A percentile compares a stretch with the other conserved stretches of the same genome.
phyloP scores from a whole-genome alignment of 2,113 vertebrate genomes.

The Triplophysa rosa region DNA sequence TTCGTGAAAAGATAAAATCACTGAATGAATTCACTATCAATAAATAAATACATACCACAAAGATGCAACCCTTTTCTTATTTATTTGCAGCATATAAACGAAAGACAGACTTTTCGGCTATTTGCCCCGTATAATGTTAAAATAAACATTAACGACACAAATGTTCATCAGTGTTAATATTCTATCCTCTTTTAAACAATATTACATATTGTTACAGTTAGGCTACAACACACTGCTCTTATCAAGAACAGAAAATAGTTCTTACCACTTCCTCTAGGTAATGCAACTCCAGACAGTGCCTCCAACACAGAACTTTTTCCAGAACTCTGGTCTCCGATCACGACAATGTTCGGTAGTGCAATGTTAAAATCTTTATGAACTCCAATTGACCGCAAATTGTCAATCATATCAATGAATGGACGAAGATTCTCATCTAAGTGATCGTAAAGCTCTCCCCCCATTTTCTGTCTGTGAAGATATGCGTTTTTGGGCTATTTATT shows the following conservation, averaged over 20 bases:
- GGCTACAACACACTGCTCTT: too few relatives aligned
- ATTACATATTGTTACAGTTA: too few relatives aligned
- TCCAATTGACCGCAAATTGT: constrained; percentile 40
- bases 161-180: too few relatives aligned
- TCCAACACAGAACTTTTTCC: constrained; percentile 62
- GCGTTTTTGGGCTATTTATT: neutral
- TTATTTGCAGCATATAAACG: too few relatives aligned
- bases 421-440: constrained; percentile 33
- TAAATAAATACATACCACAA: too few relatives aligned
- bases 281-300: constrained; percentile 56
- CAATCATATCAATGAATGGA: constrained; percentile 54
- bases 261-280: constrained; percentile 59
- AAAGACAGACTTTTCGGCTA: too few relatives aligned
- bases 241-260: neutral
- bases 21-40: too few relatives aligned
- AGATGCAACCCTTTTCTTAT: too few relatives aligned
- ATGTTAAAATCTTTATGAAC: constrained; percentile 42
- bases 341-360: constrained; percentile 47
- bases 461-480: neutral
- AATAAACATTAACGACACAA: too few relatives aligned
- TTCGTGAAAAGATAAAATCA: too few relatives aligned
- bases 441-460: constrained; percentile 11
- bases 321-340: constrained; percentile 59
- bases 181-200: too few relatives aligned
- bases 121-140: too few relatives aligned